phyloP scores from a whole-genome alignment of 64 coral and sea anemone genomes.

The Montipora efflorescens region DNA sequence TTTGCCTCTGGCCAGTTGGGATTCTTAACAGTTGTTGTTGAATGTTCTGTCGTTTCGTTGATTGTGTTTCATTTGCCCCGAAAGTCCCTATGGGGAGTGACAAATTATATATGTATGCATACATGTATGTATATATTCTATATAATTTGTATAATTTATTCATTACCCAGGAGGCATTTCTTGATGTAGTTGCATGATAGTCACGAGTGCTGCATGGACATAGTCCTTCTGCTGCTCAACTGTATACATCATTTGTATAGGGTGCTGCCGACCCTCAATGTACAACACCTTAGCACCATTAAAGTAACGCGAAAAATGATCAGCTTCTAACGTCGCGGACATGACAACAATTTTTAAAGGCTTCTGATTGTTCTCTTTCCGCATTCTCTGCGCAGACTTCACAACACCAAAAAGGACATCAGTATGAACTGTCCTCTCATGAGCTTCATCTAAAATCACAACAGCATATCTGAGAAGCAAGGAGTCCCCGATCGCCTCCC shows the following conservation, averaged over 20 bases:
- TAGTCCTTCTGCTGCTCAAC: conserved; percentile 90
- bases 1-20: too few relatives aligned
- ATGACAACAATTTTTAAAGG: conserved; percentile 92
- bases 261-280: conserved; percentile 94
- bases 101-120: too few relatives aligned
- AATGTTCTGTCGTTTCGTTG: too few relatives aligned
- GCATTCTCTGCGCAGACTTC: conserved; percentile 82
- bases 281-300: conserved; percentile 91
- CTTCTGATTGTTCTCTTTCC: conserved; percentile 59
- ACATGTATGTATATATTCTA: too few relatives aligned
- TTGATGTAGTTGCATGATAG: conserved; percentile 92
- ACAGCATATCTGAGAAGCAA: conserved; percentile 88
- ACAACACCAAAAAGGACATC: conserved; percentile 98
- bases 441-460: conserved; percentile 96
- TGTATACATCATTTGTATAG: conserved; percentile 87
- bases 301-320: conserved; percentile 93
- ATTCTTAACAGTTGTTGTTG: too few relatives aligned
- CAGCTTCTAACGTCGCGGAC: conserved; percentile 97
- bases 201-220: conserved; percentile 86
- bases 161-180: conserved; percentile 82
- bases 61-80: too few relatives aligned
- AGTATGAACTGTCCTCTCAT: conserved; percentile 94
- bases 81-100: too few relatives aligned
- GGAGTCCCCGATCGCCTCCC: conserved; percentile 88
- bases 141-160: neutral